phyloP scores from a whole-genome alignment of 1,140 invertebrate genomes.

The Brachionus sp. region DNA sequence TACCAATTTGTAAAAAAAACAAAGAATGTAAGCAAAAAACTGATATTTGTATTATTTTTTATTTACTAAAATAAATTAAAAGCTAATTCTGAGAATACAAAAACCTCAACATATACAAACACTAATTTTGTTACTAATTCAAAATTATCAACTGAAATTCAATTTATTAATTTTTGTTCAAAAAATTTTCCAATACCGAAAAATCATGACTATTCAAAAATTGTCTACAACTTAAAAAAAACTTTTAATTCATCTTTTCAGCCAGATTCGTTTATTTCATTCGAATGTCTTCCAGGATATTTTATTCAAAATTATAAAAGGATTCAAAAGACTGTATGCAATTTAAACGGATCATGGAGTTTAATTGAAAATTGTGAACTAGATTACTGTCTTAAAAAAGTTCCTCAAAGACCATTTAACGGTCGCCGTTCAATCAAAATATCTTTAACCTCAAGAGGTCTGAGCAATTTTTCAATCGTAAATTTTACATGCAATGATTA shows the following conservation, averaged over 20 bases:
- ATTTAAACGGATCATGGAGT: background rate
- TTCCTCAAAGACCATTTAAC: constrained; percentile 29
- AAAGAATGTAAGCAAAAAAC: background rate
- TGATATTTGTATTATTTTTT: background rate
- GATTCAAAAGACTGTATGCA: background rate
- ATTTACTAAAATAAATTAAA: background rate
- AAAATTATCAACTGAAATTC: background rate
- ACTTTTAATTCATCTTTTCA: background rate
- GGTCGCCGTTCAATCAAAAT: background rate
- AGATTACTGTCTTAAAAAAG: background rate
- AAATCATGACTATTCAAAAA: background rate
- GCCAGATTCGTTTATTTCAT: background rate
- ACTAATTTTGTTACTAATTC: no score
- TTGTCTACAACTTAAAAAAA: background rate
- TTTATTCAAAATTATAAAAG: background rate
- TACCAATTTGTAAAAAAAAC: background rate
- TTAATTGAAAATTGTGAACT: constrained; percentile 5
- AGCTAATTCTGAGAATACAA: background rate
- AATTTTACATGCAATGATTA: constrained; percentile 28
- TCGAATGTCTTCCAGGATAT: constrained; percentile 32
- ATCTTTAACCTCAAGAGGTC: background rate
- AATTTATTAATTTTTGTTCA: background rate
- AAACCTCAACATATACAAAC: no score
- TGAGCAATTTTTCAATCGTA: background rate
- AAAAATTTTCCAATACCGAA: background rate